These are phyloP conservation scores for Sisor rabdophorus DNA, from an alignment of 2,113 vertebrate species.

Conservation along the genomic window DNA sequence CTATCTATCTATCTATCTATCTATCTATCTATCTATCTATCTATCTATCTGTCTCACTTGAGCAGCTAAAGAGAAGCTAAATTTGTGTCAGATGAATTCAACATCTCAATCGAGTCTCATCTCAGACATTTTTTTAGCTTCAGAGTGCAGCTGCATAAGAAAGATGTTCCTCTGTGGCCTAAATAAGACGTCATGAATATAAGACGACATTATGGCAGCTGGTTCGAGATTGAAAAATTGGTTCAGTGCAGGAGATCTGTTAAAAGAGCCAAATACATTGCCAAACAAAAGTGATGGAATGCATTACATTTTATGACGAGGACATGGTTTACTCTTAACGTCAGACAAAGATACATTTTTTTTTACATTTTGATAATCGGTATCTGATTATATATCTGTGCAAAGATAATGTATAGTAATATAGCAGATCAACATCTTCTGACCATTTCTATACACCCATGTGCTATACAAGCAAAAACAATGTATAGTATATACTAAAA, in stretches of 20 bases:
- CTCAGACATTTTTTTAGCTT: constrained; percentile 45
- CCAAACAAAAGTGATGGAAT: too few relatives aligned
- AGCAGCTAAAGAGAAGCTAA: constrained; percentile 55
- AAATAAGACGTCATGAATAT: constrained; percentile 67
- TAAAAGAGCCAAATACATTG: too few relatives aligned
- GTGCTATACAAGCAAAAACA: not conserved
- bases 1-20: too few relatives aligned
- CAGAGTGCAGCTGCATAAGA: constrained; percentile 62
- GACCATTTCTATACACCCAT: not conserved
- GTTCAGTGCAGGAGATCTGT: not conserved
- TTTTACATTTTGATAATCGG: too few relatives aligned
- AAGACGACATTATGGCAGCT: constrained; percentile 30
- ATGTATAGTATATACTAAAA: too few relatives aligned
- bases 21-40: too few relatives aligned
- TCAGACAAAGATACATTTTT: not conserved
- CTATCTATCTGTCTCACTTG: constrained; percentile 43
- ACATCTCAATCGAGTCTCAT: constrained; percentile 70
- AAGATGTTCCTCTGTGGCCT: constrained; percentile 70
- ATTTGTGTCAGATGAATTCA: constrained; percentile 65
- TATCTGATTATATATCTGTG: too few relatives aligned
- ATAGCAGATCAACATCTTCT: not conserved
- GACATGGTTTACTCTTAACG: not conserved
- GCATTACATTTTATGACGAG: not conserved
- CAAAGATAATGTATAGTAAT: too few relatives aligned
- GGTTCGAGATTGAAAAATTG: constrained; percentile 48